phyloP scores from a whole-genome alignment of 2,797 vertebrate genomes.

The Zalophus californianus region DNA sequence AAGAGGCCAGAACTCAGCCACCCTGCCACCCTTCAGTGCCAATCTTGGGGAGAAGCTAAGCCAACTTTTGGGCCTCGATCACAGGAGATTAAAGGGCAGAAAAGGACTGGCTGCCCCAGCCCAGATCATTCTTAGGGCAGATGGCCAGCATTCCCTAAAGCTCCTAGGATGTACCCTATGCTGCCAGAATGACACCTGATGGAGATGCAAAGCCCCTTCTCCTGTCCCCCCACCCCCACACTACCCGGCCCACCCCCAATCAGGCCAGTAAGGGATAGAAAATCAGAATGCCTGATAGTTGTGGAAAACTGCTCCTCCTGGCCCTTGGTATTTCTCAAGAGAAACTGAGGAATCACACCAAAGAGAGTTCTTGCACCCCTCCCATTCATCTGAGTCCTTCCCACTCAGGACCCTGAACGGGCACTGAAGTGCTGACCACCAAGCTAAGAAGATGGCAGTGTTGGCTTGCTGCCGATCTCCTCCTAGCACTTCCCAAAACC shows the following conservation, averaged over 20 bases:
- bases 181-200: background rate
- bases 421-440: background rate
- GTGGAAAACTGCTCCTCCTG: background rate
- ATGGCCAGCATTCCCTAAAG: background rate
- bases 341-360: background rate
- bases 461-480: background rate
- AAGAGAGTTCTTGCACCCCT: background rate
- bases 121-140: background rate
- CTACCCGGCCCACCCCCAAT: too few species aligned
- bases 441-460: background rate
- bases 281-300: background rate
- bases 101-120: background rate
- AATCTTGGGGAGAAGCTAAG: constrained; percentile 19
- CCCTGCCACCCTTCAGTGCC: background rate
- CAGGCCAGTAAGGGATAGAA: background rate
- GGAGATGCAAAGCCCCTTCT: background rate
- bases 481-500: background rate
- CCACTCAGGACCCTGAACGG: background rate
- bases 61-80: background rate
- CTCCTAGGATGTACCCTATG: background rate
- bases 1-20: background rate
- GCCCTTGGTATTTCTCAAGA: background rate
- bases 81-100: constrained; percentile 25
- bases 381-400: background rate
- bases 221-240: background rate